Conservation (phyloP, 2,888 invertebrate genomes). For the Sclerodermus sp. region DNA sequence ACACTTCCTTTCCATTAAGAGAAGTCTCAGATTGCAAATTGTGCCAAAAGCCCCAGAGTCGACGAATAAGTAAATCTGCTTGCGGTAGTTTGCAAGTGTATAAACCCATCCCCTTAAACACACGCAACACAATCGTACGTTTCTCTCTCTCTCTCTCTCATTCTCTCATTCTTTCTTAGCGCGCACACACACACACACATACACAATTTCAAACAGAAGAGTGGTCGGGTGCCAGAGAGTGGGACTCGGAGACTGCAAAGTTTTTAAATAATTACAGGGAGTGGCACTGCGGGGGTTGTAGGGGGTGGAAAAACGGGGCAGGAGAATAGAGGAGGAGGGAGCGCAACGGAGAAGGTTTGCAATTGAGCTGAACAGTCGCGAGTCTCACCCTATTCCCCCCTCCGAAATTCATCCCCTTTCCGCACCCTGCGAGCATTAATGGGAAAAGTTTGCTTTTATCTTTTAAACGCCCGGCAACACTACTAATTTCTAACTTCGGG, state of each 20-base stretch:
- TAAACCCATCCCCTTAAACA: too few relatives aligned
- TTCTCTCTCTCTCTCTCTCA: too few relatives aligned
- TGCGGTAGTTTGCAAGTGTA: too few relatives aligned
- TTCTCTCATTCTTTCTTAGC: too few relatives aligned
- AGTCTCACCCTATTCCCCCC: conserved; percentile 9
- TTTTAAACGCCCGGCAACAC: conserved; percentile 55
- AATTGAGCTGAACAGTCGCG: conserved; percentile 47
- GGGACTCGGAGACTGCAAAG: conserved; percentile 28
- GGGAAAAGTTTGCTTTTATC: conserved; percentile 58
- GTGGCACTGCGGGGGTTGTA: conserved; percentile 9
- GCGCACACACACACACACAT: too few relatives aligned
- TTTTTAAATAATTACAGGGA: conserved; percentile 54
- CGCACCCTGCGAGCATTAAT: conserved; percentile 44
- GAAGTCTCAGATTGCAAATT: too few relatives aligned
- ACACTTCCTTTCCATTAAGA: too few relatives aligned
- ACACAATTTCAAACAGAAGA: too few relatives aligned
- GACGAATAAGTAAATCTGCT: too few relatives aligned
- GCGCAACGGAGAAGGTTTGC: conserved; percentile 32
- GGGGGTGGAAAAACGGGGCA: conserved; percentile 2
- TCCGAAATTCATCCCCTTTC: conserved; percentile 5
- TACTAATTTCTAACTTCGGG: conserved; percentile 55
- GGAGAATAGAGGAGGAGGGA: background rate
- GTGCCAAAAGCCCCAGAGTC: too few relatives aligned
- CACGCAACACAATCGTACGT: too few relatives aligned
- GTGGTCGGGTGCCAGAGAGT: too few relatives aligned